These are phyloP conservation scores for Melinaea marsaeus DNA, from an alignment of 2,888 invertebrate genomes.

Conservation along the genomic window DNA sequence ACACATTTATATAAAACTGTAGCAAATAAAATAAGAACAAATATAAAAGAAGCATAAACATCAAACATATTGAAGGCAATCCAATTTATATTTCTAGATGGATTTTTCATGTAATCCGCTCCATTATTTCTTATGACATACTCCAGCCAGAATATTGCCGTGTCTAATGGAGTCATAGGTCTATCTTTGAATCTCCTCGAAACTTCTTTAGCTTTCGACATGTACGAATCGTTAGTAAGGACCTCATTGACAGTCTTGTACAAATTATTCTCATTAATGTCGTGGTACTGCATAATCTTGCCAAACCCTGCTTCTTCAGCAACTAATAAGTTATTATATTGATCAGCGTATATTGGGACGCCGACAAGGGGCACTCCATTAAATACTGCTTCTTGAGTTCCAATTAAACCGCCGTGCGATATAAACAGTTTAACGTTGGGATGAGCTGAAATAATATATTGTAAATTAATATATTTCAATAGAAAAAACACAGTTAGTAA, in stretches of 20 bases:
- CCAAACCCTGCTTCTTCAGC: constrained; percentile 59
- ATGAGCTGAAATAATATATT: not conserved
- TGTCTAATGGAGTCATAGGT: constrained; percentile 67
- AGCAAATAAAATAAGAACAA: constrained; percentile 19
- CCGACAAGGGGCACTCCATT: constrained; percentile 78
- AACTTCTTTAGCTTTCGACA: constrained; percentile 52
- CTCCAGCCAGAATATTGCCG: constrained; percentile 75
- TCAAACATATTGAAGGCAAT: constrained; percentile 63
- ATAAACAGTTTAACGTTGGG: constrained; percentile 64
- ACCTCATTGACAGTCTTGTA: constrained; percentile 49
- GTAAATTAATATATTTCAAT: not conserved
- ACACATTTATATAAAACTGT: not conserved
- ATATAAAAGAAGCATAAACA: constrained; percentile 47
- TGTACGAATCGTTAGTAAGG: constrained; percentile 53
- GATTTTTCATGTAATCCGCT: constrained; percentile 68
- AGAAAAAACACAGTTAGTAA: no score
- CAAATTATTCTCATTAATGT: constrained; percentile 61
- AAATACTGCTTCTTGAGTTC: constrained; percentile 79
- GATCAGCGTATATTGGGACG: constrained; percentile 72
- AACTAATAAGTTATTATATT: constrained; percentile 67
- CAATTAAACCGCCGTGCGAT: constrained; percentile 81
- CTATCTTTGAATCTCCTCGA: constrained; percentile 72
- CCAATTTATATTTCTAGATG: constrained; percentile 62
- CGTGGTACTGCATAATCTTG: constrained; percentile 55
- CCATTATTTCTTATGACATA: constrained; percentile 76